These are phyloP conservation scores for Ranitomeya variabilis DNA, from an alignment of 2,113 vertebrate genomes.

Conservation along the genomic window DNA sequence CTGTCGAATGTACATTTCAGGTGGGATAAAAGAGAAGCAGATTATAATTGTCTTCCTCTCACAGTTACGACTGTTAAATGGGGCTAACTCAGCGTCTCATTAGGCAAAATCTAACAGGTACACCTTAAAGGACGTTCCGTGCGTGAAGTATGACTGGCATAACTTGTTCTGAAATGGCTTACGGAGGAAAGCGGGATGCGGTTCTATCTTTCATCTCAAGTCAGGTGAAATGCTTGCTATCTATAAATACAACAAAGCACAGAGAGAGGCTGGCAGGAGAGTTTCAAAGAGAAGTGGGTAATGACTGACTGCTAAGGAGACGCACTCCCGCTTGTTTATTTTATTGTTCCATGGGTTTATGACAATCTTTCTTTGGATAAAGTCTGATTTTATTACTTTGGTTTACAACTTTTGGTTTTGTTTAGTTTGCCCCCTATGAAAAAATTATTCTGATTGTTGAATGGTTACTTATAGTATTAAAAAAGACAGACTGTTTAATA, in stretches of 20 bases:
- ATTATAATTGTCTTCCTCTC: conserved; percentile 39
- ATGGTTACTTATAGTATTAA: neutral
- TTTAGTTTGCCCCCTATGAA: neutral
- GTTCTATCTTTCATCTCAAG: conserved; percentile 43
- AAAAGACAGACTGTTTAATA: neutral
- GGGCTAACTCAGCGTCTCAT: conserved; percentile 41
- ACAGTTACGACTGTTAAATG: conserved; percentile 32
- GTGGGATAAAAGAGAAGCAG: conserved; percentile 30
- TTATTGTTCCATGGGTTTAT: conserved; percentile 13
- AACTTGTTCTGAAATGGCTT: conserved; percentile 9
- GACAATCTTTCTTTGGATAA: neutral
- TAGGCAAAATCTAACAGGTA: conserved; percentile 28
- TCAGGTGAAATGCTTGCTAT: conserved; percentile 17
- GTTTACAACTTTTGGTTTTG: neutral
- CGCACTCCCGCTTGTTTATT: conserved; percentile 7
- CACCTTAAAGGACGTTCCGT: neutral
- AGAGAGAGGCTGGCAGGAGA: conserved; percentile 38
- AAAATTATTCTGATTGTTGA: neutral
- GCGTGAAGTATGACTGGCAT: conserved; percentile 20
- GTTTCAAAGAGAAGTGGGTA: conserved; percentile 28
- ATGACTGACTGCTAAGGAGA: conserved; percentile 27
- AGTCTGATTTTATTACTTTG: neutral
- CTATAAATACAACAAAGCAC: conserved; percentile 40
- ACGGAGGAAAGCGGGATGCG: neutral
- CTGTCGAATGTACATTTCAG: conserved; percentile 28